Evolutionary conservation across 2,888 invertebrate genomes (phyloP), one percentile per base, ranked within the genome.

Genomic region (Notodonta dromedarius): DNA sequence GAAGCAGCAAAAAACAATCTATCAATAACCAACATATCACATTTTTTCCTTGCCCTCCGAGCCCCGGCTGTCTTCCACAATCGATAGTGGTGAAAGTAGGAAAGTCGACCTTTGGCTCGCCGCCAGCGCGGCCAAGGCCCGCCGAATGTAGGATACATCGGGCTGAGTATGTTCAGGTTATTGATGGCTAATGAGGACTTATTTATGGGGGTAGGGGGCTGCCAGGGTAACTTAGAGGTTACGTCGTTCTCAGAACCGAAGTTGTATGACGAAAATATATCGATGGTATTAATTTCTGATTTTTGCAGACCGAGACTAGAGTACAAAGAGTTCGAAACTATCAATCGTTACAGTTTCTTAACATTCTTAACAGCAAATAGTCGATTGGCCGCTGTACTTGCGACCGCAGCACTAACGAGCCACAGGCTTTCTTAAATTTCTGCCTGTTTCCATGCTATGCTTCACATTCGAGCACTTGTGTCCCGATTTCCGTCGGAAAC

Each of bases 71-170:
- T 69, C 61, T 55, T 67, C 75, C 61, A 65, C 63, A 73, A 80
- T 80, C 80, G 80, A 80, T 80, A 74, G 59, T 63, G 69, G 75
- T 70, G 82, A 81, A 78, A 80, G 80, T 81, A 70, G 66, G 65
- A 69, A 78, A 71, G 70, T 64, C 73, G 73, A 75, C 76, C 76
- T 76, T 73, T 76, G 76, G 71, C 78, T 62, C 69, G 67, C 65
- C 61, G 78, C 72, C 76, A 74, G 64, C 63, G 50, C 59, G 63
- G 66, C 75, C 79, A 80, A 77, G 74, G 78, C 66, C 70, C 67
- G 59, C 53, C 40, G 55, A 53, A 53, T 53, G 53, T 53, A 35
- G 55, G 55, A 40, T 55, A 16, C 55, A 32, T 7, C 14, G 40
- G 8, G 16, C 13, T 6, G 53, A 39, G 40, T 16, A 24, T 24